Evolutionary conservation across 2,113 vertebrate species (phyloP).

Genomic region (Cyphomyrus discorhynchus): DNA sequence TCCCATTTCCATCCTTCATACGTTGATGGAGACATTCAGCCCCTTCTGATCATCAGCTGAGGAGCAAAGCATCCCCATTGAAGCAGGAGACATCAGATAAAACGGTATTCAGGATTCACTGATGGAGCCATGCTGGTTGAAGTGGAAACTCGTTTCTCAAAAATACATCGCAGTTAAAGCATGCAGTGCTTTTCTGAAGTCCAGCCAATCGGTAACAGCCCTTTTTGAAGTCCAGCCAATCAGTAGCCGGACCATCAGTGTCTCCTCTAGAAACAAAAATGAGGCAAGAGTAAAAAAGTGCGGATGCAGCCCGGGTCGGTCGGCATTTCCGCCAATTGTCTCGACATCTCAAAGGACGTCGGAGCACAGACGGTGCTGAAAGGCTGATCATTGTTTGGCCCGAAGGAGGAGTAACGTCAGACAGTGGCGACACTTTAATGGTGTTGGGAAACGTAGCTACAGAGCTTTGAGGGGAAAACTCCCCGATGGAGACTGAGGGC

Average conservation of each 20-base stretch:
- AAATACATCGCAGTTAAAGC: background rate
- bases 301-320: background rate
- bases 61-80: background rate
- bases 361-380: background rate
- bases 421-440: background rate
- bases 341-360: background rate
- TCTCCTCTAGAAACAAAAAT: background rate
- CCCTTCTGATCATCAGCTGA: background rate
- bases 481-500: background rate
- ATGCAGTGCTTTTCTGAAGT: background rate
- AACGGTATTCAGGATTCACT: background rate
- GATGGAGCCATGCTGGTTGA: background rate
- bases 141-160: background rate
- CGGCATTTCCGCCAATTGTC: background rate
- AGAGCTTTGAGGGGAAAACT: background rate
- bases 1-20: background rate
- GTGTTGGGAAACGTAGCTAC: background rate
- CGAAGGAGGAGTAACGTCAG: background rate
- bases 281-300: background rate
- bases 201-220: background rate
- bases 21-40: background rate
- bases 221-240: background rate
- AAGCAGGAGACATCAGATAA: background rate
- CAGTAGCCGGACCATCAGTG: background rate
- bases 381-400: background rate